A percentile compares a stretch with the other conserved stretches of the same genome.
These are phyloP conservation scores for Saccopteryx bilineata DNA, from an alignment of 2,113 vertebrate genomes.

Conservation along the genomic window DNA sequence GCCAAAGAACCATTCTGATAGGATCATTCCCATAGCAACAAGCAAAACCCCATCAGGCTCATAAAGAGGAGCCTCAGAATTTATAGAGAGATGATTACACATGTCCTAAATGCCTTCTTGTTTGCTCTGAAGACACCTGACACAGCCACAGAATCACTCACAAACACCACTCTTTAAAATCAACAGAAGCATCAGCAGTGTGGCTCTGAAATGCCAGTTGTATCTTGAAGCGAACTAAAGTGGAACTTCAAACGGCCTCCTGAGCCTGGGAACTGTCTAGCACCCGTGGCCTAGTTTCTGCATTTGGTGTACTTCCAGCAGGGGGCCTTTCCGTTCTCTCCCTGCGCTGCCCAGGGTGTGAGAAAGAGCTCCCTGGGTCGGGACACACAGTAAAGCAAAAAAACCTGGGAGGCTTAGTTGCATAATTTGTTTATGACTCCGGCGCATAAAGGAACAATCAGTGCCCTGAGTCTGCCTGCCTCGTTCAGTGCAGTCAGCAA, in stretches of 20 bases:
- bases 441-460: constrained; percentile 57
- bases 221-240: neutral
- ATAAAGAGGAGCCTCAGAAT: neutral
- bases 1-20: neutral
- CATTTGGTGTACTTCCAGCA: constrained; percentile 53
- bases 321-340: constrained; percentile 17
- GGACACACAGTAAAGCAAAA: constrained; percentile 42
- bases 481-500: neutral
- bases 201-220: neutral
- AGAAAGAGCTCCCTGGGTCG: constrained; percentile 21
- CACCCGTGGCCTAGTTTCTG: constrained; percentile 61
- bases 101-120: neutral
- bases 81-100: neutral
- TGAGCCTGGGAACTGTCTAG: neutral
- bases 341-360: neutral
- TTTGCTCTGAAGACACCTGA: neutral
- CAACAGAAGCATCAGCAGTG: neutral
- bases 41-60: neutral
- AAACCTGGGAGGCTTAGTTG: constrained; percentile 49
- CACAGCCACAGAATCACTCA: neutral
- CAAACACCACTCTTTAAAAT: neutral
- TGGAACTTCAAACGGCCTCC: neutral
- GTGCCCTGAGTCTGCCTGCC: neutral
- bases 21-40: neutral
- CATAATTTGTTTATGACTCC: constrained; percentile 73